A percentile compares a stretch with the other conserved stretches of the same genome.
phyloP scores from a whole-genome alignment of 1,140 invertebrate genomes.

The Schmidtea mediterranea region DNA sequence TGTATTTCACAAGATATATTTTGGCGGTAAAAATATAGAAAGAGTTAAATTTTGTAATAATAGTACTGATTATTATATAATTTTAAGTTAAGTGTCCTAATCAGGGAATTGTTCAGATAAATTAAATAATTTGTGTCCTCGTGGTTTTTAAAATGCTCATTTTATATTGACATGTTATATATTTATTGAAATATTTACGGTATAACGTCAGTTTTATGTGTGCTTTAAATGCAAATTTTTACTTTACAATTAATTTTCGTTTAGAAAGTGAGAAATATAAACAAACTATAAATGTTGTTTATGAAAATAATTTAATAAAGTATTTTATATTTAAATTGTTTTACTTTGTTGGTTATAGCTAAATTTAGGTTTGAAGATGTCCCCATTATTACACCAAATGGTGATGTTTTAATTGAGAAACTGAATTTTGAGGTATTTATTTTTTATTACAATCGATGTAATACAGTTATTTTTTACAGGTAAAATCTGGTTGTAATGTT shows the following conservation, averaged over 20 bases:
- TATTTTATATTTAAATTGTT: background rate
- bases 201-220: too few relatives aligned
- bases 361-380: conserved; percentile 53
- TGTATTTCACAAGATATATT: too few relatives aligned
- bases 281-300: too few relatives aligned
- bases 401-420: conserved; percentile 64
- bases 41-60: too few relatives aligned
- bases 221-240: background rate
- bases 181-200: too few relatives aligned
- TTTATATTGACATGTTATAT: too few relatives aligned
- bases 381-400: conserved; percentile 79
- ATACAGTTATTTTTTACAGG: conserved; percentile 13
- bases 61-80: too few relatives aligned
- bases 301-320: background rate
- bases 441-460: background rate
- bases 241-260: background rate
- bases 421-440: conserved; percentile 47
- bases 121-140: too few relatives aligned
- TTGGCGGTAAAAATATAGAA: too few relatives aligned
- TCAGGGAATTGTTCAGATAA: too few relatives aligned
- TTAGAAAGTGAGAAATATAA: background rate
- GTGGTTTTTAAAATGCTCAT: too few relatives aligned
- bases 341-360: background rate
- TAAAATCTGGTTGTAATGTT: conserved; percentile 47
- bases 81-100: too few relatives aligned